Conservation (phyloP, 92 coral and sea anemone genomes). For the Palythoa grandiflora region DNA sequence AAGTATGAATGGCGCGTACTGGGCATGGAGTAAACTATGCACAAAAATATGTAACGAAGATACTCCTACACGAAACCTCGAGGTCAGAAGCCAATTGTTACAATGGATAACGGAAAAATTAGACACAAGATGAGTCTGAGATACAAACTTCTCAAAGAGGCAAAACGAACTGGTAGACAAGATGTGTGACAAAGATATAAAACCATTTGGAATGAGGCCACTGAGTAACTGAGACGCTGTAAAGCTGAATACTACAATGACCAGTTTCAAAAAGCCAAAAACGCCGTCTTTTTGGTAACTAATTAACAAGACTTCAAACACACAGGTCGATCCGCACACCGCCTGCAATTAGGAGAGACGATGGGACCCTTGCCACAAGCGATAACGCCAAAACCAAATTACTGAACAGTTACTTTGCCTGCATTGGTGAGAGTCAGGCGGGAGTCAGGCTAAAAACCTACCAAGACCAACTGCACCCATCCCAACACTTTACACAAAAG, state of each 20-base stretch:
- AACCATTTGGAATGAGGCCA: slow-evolving; percentile 56
- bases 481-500: slow-evolving; percentile 7
- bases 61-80: slow-evolving; percentile 44
- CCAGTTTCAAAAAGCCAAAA: slow-evolving; percentile 33
- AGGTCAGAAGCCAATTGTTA: background rate
- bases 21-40: slow-evolving; percentile 63
- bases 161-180: background rate
- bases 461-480: slow-evolving; percentile 2
- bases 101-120: slow-evolving; percentile 31
- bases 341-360: too few relatives aligned
- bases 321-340: too few relatives aligned
- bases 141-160: background rate
- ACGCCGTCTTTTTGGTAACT: slow-evolving; percentile 57
- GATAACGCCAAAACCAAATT: too few relatives aligned
- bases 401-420: too few relatives aligned
- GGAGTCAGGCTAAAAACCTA: slow-evolving; percentile 4
- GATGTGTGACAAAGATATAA: slow-evolving; percentile 33
- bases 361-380: too few relatives aligned
- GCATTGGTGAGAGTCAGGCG: background rate
- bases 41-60: slow-evolving; percentile 52
- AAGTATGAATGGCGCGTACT: background rate
- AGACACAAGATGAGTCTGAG: slow-evolving; percentile 65
- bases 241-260: slow-evolving; percentile 49
- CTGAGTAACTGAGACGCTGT: slow-evolving; percentile 51
- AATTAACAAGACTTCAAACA: too few relatives aligned